Evolutionary conservation across 2,888 invertebrate species (phyloP), one percentile per base, ranked within the genome.

Genomic region (Lepidocyrtoides sp.): DNA sequence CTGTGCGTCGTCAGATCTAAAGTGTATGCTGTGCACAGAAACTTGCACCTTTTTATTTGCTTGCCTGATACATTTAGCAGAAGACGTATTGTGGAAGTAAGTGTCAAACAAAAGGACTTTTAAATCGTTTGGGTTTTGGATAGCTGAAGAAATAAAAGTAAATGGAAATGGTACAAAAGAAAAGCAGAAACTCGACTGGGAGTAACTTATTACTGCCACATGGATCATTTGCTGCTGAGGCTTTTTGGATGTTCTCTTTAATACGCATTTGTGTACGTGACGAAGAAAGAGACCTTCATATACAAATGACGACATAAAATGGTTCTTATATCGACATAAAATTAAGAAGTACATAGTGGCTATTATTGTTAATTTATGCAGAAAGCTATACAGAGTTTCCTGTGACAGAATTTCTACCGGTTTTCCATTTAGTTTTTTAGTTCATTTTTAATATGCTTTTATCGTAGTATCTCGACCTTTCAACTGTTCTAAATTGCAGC

Each of bases 121-220:
- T 48, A 75, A 75, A 48, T 75, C 26, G 51, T 23, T 44, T 75
- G 75, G 17, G 20, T 57, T n/a, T n/a, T n/a, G n/a, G n/a, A n/a
- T n/a, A 41, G 32, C 57, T 36, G 57, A 36, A 81, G 54, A 41
- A 32, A 81, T 14, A 51, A 60, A 81, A 41, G 4, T n/a, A n/a
- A n/a, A n/a, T n/a, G n/a, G 36, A 72, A 54, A 79, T 5, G n/a
- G 54, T 23, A 79, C 3, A 81, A 81, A 36, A 63, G 44, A 29
- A 82, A 63, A 41, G n/a, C 23, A 20, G 41, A 60, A 44, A 41
- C 2, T 82, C 23, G 36, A 63, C n/a, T n/a, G 48, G 63, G n/a
- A 60, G 83, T 66, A 83, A 83, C 83, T 83, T 83, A 83, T 83
- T 83, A 83, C 83, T 83, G 83, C 83, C 66, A 83, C 83, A 83